A percentile compares a stretch with the other conserved stretches of the same genome.
These are phyloP conservation scores for Sander vitreus DNA, from an alignment of 2,113 vertebrate genomes.

Conservation along the genomic window DNA sequence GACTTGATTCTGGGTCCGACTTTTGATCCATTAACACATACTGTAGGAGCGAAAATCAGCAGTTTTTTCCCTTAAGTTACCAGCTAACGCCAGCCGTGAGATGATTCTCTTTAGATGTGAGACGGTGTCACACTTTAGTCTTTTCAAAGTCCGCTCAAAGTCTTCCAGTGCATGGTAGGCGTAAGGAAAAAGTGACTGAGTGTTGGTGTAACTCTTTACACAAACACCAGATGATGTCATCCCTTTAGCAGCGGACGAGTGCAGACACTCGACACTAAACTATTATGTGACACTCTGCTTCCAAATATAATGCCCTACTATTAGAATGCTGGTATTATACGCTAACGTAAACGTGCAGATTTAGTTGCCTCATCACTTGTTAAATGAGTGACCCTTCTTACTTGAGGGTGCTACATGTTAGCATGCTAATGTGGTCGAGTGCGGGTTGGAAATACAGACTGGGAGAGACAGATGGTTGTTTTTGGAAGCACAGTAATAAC, in stretches of 20 bases:
- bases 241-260: not conserved
- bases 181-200: too few species aligned
- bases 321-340: constrained; percentile 2
- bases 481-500: constrained; percentile 29
- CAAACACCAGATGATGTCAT: constrained; percentile 32
- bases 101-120: too few species aligned
- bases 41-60: too few species aligned
- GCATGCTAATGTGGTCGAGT: not conserved
- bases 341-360: not conserved
- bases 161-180: too few species aligned
- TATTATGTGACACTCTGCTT: not conserved
- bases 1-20: not conserved
- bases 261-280: not conserved
- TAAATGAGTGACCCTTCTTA: not conserved
- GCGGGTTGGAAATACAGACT: not conserved
- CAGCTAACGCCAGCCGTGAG: too few species aligned
- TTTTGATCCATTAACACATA: too few species aligned
- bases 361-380: not conserved
- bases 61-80: too few species aligned
- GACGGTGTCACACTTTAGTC: too few species aligned
- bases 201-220: constrained; percentile 2
- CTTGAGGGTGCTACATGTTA: not conserved
- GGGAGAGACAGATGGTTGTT: constrained; percentile 36
- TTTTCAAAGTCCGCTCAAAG: too few species aligned
- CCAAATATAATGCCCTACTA: constrained; percentile 4